A percentile compares a stretch with the other conserved stretches of the same genome.
Evolutionary conservation across 2,888 invertebrate species (phyloP).

Genomic region (Drosophila multiciliata): DNA sequence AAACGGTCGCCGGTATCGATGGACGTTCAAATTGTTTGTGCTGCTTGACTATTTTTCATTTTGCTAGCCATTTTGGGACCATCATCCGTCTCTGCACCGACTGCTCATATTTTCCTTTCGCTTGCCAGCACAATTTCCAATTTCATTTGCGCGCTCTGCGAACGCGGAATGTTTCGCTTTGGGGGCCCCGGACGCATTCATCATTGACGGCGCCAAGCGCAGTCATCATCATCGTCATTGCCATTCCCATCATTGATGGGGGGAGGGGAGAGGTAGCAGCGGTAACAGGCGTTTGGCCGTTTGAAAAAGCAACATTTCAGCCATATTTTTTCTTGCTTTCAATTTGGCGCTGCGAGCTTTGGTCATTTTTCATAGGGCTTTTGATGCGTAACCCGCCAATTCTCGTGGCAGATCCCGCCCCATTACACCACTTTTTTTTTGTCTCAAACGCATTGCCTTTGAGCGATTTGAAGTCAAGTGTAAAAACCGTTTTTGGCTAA

Average conservation of each 20-base stretch:
- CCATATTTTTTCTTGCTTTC: constrained; percentile 79
- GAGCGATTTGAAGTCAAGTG: constrained; percentile 82
- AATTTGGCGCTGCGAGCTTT: constrained; percentile 74
- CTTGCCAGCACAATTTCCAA: constrained; percentile 77
- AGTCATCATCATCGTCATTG: constrained; percentile 50
- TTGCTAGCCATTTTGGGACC: constrained; percentile 55
- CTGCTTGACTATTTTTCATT: constrained; percentile 78
- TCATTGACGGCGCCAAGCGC: constrained; percentile 59
- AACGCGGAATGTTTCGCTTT: constrained; percentile 65
- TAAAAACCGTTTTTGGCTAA: constrained; percentile 73
- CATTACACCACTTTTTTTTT: neutral
- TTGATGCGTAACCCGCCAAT: constrained; percentile 74
- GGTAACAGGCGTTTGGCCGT: constrained; percentile 48
- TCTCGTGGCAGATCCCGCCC: constrained; percentile 23
- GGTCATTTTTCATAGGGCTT: constrained; percentile 80
- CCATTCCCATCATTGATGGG: constrained; percentile 27
- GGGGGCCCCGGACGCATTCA: constrained; percentile 64
- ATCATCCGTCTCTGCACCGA: constrained; percentile 45
- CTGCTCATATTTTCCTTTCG: constrained; percentile 76
- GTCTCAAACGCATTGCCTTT: constrained; percentile 72
- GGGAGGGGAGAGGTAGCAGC: constrained; percentile 15
- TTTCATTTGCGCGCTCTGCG: constrained; percentile 76
- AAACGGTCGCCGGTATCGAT: constrained; percentile 69
- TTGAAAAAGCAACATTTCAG: constrained; percentile 79
- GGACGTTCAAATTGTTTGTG: constrained; percentile 71